Evolutionary conservation across 2,113 vertebrate genomes (phyloP), one percentile per base, ranked within the genome.

Genomic region (Eubucco bourcierii): DNA sequence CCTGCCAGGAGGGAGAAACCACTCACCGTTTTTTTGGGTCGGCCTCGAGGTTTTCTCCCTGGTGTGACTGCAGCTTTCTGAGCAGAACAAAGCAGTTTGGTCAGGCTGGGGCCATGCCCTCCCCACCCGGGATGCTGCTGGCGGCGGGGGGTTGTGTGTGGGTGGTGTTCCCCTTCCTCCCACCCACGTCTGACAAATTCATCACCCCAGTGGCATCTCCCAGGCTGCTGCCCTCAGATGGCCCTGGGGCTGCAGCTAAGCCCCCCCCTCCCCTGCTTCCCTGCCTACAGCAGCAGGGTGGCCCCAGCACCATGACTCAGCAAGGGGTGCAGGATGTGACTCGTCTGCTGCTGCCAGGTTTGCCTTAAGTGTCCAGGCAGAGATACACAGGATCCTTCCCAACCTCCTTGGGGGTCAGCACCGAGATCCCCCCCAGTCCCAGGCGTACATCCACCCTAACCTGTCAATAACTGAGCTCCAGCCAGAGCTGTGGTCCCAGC

Each of bases 11-110:
- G 7, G 24, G 17, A 41, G 27, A 27, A 37, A 29, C 28, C 7
- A 86, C 98, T 97, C 96, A 99, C 99, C 96, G 98, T 96, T 97
- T 99, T 99, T 98, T 99, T 99, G 88, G 99, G 99, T 97, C 99
- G 98, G 97, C 99, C 99, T 96, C 99, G 98, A 87, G 98, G 98
- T 96, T 99, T 99, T 58, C 95, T 98, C 77, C 98, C 98, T 95
- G 98, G 97, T 95, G 98, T 91, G 78, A 98, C 97, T 90, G 98
- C 93, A 39, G 98, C 97, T 98, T 99, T 99, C 99, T 99, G 97
- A 65, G 76, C 65, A 23, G 6, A 14, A 5, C 37, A 37, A 68
- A 34, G 39, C 3, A 8, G 44, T 47, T 80, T 63, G 67, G n/a
- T 95, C 27, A 84, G 33, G 65, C 19, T 9, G 58, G 18, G 12